Evolutionary conservation across 2,797 vertebrate species (phyloP).

Genomic region (Pogoniulus pusillus): DNA sequence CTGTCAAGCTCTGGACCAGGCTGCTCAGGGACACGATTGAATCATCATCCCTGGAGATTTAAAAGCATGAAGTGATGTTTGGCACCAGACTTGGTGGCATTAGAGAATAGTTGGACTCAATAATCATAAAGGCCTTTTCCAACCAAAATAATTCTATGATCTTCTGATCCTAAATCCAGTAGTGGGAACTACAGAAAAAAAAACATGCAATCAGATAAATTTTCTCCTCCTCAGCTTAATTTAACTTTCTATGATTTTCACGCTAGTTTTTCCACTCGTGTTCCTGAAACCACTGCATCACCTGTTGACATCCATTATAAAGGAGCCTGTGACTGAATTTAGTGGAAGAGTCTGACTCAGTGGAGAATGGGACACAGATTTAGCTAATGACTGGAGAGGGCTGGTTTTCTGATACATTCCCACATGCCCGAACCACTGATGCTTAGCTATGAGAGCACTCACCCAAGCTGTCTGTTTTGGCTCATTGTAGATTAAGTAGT

Average conservation of each 20-base stretch:
- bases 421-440: neutral
- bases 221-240: neutral
- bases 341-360: neutral
- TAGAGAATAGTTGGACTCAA: no score
- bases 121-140: no score
- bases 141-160: no score
- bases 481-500: neutral
- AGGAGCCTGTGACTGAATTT: neutral
- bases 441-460: neutral
- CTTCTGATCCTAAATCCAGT: neutral
- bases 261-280: neutral
- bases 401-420: rapidly evolving
- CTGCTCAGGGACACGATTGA: no score
- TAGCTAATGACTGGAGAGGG: neutral
- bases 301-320: neutral
- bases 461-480: neutral
- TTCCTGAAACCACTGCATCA: neutral
- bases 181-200: neutral
- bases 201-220: neutral
- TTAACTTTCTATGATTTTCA: neutral
- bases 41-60: no score
- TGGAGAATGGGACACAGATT: neutral
- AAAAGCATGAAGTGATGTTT: no score
- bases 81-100: no score
- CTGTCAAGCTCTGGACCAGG: no score